These are phyloP conservation scores for Neostethus bicornis DNA, from an alignment of 2,797 vertebrate genomes.

Conservation along the genomic window DNA sequence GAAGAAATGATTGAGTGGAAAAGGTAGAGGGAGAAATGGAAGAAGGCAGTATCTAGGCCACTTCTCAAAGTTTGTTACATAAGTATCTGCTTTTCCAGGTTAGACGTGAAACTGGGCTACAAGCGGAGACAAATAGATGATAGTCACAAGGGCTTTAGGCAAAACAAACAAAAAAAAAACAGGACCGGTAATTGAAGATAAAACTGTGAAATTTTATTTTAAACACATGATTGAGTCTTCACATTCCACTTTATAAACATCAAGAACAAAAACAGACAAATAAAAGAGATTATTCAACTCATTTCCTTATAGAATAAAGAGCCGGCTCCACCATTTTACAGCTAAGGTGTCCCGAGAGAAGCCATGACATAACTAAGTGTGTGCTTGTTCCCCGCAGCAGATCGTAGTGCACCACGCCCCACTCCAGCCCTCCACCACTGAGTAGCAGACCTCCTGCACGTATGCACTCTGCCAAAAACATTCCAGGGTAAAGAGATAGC, in stretches of 20 bases:
- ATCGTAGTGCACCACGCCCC: constrained; percentile 60
- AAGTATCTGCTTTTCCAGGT: constrained; percentile 72
- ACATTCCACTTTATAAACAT: constrained; percentile 9
- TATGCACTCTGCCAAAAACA: constrained; percentile 62
- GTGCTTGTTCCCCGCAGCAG: constrained; percentile 43
- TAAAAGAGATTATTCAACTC: constrained; percentile 3
- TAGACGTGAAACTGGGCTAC: constrained; percentile 63
- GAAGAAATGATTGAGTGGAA: constrained; percentile 29
- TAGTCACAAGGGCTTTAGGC: constrained; percentile 41
- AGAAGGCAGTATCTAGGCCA: constrained; percentile 68
- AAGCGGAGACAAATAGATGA: constrained; percentile 53
- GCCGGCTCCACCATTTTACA: background rate
- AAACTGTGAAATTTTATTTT: constrained; percentile 2
- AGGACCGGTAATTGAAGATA: too few relatives aligned
- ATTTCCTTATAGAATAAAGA: constrained; percentile 12
- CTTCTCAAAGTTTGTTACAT: constrained; percentile 70
- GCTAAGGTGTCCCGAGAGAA: constrained; percentile 20
- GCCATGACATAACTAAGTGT: constrained; percentile 64
- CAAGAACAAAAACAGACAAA: constrained; percentile 9
- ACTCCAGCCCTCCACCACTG: constrained; percentile 62
- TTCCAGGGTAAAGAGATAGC: constrained; percentile 49
- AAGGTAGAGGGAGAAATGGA: constrained; percentile 20
- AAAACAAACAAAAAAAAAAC: constrained; percentile 34
- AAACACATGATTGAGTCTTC: constrained; percentile 8
- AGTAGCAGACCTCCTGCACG: constrained; percentile 65